Percentiles rank a stretch among this genome's conserved stretches.
Evolutionary conservation across 35 echinoderm and acorn worm species (phyloP).

Genomic region (Anneissia japonica): DNA sequence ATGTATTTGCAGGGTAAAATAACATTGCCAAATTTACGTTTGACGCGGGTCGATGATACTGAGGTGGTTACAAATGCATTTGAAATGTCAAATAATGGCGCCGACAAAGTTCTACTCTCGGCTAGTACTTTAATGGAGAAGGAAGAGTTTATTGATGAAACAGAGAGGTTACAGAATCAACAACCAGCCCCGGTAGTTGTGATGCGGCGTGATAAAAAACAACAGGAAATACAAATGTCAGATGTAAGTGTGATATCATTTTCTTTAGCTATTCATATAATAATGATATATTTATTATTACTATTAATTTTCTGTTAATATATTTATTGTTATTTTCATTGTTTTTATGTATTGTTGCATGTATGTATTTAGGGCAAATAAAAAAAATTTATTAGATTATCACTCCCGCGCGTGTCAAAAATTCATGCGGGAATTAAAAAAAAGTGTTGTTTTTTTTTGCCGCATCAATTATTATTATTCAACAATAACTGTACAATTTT

Average conservation of each 20-base stretch:
- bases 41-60: constrained; percentile 6
- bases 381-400: too few relatives aligned
- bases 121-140: constrained; percentile 65
- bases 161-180: background rate
- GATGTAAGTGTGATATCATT: background rate
- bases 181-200: background rate
- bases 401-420: too few relatives aligned
- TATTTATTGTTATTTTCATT: too few relatives aligned
- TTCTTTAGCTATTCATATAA: too few relatives aligned
- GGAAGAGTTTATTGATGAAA: constrained; percentile 22
- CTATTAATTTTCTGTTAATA: too few relatives aligned
- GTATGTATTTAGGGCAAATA: too few relatives aligned
- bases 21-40: background rate
- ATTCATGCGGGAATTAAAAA: too few relatives aligned
- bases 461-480: too few relatives aligned
- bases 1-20: background rate
- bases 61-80: constrained; percentile 73
- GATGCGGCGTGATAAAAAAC: background rate
- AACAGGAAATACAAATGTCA: background rate
- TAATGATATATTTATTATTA: too few relatives aligned
- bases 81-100: constrained; percentile 54
- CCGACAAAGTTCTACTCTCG: constrained; percentile 53
- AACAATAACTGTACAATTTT: too few relatives aligned
- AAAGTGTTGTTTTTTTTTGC: too few relatives aligned
- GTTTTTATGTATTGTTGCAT: too few relatives aligned